Conservation (phyloP, 2,797 vertebrate species). For the Tadarida brasiliensis region DNA sequence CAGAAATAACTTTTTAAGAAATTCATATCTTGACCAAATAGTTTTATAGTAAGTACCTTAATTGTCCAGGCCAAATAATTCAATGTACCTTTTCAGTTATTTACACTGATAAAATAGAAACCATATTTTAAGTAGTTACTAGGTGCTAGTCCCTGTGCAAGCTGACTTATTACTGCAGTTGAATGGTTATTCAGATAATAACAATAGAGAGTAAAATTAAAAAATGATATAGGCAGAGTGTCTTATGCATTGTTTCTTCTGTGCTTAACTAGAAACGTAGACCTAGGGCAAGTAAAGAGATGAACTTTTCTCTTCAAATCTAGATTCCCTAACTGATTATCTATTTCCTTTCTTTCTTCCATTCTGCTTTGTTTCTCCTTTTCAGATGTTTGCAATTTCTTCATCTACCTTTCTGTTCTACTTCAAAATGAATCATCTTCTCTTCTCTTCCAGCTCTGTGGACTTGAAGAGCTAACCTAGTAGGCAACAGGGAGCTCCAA, state of each 20-base stretch:
- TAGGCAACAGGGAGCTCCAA: neutral
- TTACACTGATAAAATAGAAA: constrained; percentile 18
- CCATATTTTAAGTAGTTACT: constrained; percentile 13
- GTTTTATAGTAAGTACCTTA: constrained; percentile 13
- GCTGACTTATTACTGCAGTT: neutral
- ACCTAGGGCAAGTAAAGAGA: neutral
- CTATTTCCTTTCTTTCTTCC: neutral
- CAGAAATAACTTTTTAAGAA: constrained; percentile 42
- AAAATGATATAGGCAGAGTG: neutral
- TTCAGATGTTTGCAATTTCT: constrained; percentile 51
- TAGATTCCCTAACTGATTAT: neutral
- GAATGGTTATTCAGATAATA: constrained; percentile 24
- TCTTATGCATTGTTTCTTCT: neutral
- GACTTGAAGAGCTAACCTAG: neutral
- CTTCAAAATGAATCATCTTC: constrained; percentile 21
- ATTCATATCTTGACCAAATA: constrained; percentile 14
- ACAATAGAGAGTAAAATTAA: neutral
- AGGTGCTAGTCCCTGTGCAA: neutral
- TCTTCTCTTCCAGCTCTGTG: neutral
- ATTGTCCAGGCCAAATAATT: constrained; percentile 45
- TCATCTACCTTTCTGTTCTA: constrained; percentile 33
- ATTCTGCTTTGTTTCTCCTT: constrained; percentile 21
- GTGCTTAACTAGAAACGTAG: neutral
- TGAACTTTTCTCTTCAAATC: constrained; percentile 37
- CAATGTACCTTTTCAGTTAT: neutral